Percentiles rank a stretch among this genome's conserved stretches.
These are phyloP conservation scores for Trematocara macrostoma DNA, from an alignment of 2,113 vertebrate genomes.

Conservation along the genomic window DNA sequence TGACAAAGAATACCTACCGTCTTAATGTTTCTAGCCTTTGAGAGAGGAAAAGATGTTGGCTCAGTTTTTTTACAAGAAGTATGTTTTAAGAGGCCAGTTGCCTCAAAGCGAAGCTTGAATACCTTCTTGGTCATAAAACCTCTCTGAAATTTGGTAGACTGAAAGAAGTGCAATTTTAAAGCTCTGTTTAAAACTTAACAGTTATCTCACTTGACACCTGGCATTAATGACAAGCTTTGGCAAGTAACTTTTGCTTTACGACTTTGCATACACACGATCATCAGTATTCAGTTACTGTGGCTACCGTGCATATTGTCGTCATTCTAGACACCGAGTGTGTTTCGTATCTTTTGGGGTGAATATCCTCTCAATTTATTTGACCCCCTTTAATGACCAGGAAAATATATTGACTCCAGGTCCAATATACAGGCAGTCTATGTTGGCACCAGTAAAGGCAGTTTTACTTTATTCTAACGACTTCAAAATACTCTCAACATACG, in stretches of 20 bases:
- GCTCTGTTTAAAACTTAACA: slow-evolving; percentile 32
- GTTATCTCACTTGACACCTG: slow-evolving; percentile 45
- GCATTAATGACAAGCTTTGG: slow-evolving; percentile 19
- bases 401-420: not conserved
- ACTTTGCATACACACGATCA: not conserved
- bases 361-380: not conserved
- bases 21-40: not conserved
- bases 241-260: not conserved
- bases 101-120: slow-evolving; percentile 18
- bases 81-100: not conserved
- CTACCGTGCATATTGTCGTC: not conserved
- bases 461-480: not conserved
- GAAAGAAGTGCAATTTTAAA: slow-evolving; percentile 7
- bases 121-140: slow-evolving; percentile 23
- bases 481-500: not conserved
- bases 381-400: not conserved
- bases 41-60: not conserved
- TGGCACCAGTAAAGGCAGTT: not conserved
- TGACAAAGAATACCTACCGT: not conserved
- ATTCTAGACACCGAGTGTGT: not conserved
- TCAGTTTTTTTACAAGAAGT: slow-evolving; percentile 9
- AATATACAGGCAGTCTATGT: not conserved
- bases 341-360: not conserved
- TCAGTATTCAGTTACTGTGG: not conserved
- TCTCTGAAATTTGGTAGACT: slow-evolving; percentile 24